Conservation (phyloP, 2,888 invertebrate species). For the Chrysolina americana region DNA sequence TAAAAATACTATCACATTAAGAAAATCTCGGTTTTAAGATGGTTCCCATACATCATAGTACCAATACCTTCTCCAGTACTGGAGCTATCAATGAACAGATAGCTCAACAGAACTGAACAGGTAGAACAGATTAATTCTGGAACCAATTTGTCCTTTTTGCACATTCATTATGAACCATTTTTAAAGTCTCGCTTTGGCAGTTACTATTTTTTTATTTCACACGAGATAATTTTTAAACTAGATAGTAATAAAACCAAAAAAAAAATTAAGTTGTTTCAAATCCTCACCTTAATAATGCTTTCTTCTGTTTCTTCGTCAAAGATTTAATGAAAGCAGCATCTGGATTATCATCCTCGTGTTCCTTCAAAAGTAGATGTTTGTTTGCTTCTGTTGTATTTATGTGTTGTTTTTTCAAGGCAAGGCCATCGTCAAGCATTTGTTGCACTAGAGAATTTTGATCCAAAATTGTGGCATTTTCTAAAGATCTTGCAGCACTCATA, state of each 20-base stretch:
- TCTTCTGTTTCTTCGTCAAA: conserved; percentile 89
- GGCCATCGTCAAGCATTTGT: conserved; percentile 93
- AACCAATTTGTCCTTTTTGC: too few relatives aligned
- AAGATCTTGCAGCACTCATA: conserved; percentile 85
- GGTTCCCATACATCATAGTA: too few relatives aligned
- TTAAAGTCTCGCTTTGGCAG: too few relatives aligned
- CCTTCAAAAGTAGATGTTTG: conserved; percentile 75
- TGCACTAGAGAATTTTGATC: conserved; percentile 84
- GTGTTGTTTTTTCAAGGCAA: conserved; percentile 87
- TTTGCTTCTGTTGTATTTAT: conserved; percentile 71
- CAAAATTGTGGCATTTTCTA: conserved; percentile 76
- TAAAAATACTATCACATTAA: too few relatives aligned
- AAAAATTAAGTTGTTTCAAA: neutral
- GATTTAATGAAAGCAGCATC: conserved; percentile 88
- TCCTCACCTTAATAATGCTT: conserved; percentile 86
- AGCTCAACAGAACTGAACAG: too few relatives aligned
- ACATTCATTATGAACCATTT: too few relatives aligned
- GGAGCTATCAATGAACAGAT: too few relatives aligned
- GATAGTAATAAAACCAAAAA: neutral
- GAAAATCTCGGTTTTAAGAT: too few relatives aligned
- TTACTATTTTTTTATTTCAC: too few relatives aligned
- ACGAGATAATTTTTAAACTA: too few relatives aligned
- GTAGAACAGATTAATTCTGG: too few relatives aligned
- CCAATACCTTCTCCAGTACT: too few relatives aligned
- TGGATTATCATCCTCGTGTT: conserved; percentile 73